Conservation (phyloP, 1,140 invertebrate genomes). For the Euborellia annulipes region DNA sequence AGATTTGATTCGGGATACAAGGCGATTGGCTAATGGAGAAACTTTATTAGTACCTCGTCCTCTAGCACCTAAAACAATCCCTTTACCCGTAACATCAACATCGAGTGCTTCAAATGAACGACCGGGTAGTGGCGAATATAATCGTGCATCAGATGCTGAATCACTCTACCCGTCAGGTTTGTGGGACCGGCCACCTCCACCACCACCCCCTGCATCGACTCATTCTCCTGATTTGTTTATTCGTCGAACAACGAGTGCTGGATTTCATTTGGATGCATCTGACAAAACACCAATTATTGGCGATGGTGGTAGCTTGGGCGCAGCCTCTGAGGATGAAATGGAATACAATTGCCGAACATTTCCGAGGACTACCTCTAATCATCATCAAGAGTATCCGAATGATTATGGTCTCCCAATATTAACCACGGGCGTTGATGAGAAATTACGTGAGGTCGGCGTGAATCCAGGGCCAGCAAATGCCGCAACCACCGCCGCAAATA, state of each 20-base stretch:
- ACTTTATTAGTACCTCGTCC: no score
- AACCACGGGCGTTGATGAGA: conserved; percentile 19
- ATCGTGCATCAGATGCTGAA: conserved; percentile 40
- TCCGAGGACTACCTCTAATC: conserved; percentile 16
- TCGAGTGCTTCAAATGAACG: no score
- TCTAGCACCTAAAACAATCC: no score
- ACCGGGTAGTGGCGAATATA: conserved; percentile 49
- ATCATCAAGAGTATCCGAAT: conserved; percentile 40
- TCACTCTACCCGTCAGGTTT: conserved; percentile 53
- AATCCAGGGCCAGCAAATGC: conserved; percentile 21
- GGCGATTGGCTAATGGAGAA: no score
- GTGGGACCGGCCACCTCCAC: conserved; percentile 33
- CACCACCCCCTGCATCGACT: no score
- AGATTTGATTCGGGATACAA: conserved; percentile 66
- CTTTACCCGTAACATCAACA: no score
- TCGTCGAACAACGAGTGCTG: conserved; percentile 34
- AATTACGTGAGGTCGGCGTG: conserved; percentile 17
- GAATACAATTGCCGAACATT: conserved; percentile 22
- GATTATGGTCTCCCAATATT: conserved; percentile 63
- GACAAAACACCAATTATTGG: conserved; percentile 61
- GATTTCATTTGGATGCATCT: conserved; percentile 35
- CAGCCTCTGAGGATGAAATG: conserved; percentile 32
- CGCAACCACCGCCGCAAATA: conserved; percentile 19
- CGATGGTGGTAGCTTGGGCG: conserved; percentile 37
- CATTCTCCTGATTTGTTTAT: conserved; percentile 31